phyloP scores from a whole-genome alignment of 2,797 vertebrate genomes.

The Peromyscus nudipes region DNA sequence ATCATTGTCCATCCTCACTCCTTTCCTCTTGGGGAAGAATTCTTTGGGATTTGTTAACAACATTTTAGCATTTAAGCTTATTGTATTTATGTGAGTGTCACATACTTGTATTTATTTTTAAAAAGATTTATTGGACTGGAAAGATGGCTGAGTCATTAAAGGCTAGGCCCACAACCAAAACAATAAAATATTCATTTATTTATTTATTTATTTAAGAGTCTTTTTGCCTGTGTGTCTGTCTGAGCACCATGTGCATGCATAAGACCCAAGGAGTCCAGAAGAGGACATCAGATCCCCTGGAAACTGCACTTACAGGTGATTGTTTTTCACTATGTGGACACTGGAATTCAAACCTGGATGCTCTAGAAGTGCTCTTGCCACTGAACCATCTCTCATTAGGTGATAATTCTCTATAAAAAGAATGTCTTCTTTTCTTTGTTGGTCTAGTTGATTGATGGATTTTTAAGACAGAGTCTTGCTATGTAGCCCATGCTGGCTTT shows the following conservation, averaged over 20 bases:
- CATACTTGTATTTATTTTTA: not conserved
- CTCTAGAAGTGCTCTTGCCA: not conserved
- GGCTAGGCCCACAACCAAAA: not conserved
- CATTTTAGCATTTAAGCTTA: not conserved
- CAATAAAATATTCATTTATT: not conserved
- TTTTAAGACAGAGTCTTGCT: not conserved
- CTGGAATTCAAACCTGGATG: not conserved
- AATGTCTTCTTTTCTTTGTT: not conserved
- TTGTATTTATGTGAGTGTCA: not conserved
- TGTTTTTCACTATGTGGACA: not conserved
- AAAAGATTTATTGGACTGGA: not conserved
- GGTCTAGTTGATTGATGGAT: not conserved
- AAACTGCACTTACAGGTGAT: not conserved
- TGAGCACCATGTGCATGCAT: not conserved
- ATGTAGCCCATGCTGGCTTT: not conserved
- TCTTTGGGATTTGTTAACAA: not conserved
- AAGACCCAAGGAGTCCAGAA: not conserved
- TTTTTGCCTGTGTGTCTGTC: not conserved
- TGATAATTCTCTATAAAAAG: not conserved
- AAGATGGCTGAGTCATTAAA: not conserved
- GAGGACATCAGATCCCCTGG: not conserved
- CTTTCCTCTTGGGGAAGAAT: not conserved
- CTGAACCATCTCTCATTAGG: not conserved
- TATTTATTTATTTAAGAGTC: not conserved
- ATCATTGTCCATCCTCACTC: not conserved